Percentiles rank a stretch among this genome's conserved stretches.
phyloP scores from a whole-genome alignment of 2,797 vertebrate genomes.

The Danio tinwini region DNA sequence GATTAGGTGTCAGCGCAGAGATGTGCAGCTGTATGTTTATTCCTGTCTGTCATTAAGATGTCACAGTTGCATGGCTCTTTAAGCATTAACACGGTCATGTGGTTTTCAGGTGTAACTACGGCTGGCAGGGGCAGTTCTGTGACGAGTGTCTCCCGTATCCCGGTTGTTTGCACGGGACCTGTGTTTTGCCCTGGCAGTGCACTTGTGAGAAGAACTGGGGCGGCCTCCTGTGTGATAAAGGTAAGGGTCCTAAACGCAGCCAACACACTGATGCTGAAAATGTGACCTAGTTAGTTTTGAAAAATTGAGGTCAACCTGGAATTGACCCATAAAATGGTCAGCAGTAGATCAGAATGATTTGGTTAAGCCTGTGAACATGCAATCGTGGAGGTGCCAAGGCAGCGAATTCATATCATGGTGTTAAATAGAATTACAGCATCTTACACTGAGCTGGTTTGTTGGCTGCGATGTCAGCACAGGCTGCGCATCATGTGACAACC shows the following conservation, averaged over 20 bases:
- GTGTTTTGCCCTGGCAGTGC: slow-evolving; percentile 89
- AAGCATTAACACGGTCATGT: slow-evolving; percentile 53
- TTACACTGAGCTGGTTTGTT: slow-evolving; percentile 51
- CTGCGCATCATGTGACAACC: slow-evolving; percentile 45
- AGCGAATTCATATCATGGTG: slow-evolving; percentile 11
- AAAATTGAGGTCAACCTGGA: slow-evolving; percentile 18
- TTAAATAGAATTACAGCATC: slow-evolving; percentile 49
- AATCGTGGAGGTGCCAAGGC: not conserved
- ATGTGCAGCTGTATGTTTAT: slow-evolving; percentile 43
- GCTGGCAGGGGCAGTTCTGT: slow-evolving; percentile 94
- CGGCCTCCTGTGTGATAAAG: slow-evolving; percentile 93
- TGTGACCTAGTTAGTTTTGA: slow-evolving; percentile 17
- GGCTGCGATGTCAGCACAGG: slow-evolving; percentile 49
- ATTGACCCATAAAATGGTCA: slow-evolving; percentile 28
- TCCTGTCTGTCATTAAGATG: slow-evolving; percentile 44
- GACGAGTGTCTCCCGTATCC: slow-evolving; percentile 89
- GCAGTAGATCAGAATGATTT: slow-evolving; percentile 17
- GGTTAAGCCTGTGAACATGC: not conserved
- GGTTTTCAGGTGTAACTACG: slow-evolving; percentile 88
- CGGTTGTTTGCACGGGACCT: slow-evolving; percentile 94
- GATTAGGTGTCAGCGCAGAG: slow-evolving; percentile 66
- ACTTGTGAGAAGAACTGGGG: slow-evolving; percentile 97
- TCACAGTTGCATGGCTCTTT: not conserved
- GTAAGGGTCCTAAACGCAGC: slow-evolving; percentile 69
- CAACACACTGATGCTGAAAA: not conserved